Conservation (phyloP, 2,888 invertebrate genomes). For the Mythimna ferrago region DNA sequence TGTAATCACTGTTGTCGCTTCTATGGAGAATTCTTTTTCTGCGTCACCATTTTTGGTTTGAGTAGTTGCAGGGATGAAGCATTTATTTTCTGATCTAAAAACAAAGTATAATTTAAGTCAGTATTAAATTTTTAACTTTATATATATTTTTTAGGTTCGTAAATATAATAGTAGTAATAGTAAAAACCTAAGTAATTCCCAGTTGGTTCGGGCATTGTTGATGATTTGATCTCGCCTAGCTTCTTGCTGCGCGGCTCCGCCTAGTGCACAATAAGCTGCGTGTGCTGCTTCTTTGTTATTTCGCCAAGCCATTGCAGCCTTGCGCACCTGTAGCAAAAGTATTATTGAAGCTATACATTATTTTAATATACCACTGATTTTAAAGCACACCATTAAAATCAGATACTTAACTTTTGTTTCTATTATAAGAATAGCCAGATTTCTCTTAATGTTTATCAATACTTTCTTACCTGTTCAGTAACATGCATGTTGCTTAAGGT, state of each 20-base stretch:
- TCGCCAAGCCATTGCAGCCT: conserved; percentile 95
- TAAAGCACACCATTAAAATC: not conserved
- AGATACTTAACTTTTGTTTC: no score
- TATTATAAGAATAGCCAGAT: no score
- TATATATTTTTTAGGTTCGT: not conserved
- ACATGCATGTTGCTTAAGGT: conserved; percentile 95
- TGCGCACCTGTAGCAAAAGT: conserved; percentile 88
- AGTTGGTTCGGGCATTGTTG: conserved; percentile 96
- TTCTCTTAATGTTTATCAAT: not conserved
- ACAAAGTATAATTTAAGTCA: conserved; percentile 18
- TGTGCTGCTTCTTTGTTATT: conserved; percentile 94
- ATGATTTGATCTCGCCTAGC: conserved; percentile 95
- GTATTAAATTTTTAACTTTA: not conserved
- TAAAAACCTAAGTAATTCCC: conserved; percentile 92
- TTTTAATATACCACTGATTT: not conserved
- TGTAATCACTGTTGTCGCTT: conserved; percentile 71
- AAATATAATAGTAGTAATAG: not conserved
- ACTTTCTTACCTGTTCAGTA: conserved; percentile 91
- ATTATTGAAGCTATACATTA: not conserved
- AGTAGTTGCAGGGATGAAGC: conserved; percentile 81
- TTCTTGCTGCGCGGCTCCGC: conserved; percentile 88
- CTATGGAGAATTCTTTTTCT: conserved; percentile 79
- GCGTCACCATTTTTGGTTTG: conserved; percentile 77
- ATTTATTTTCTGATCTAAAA: conserved; percentile 92
- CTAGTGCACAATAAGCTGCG: conserved; percentile 92